Evolutionary conservation across 1,140 invertebrate genomes (phyloP).

Genomic region (Trialeurodes vaporariorum): DNA sequence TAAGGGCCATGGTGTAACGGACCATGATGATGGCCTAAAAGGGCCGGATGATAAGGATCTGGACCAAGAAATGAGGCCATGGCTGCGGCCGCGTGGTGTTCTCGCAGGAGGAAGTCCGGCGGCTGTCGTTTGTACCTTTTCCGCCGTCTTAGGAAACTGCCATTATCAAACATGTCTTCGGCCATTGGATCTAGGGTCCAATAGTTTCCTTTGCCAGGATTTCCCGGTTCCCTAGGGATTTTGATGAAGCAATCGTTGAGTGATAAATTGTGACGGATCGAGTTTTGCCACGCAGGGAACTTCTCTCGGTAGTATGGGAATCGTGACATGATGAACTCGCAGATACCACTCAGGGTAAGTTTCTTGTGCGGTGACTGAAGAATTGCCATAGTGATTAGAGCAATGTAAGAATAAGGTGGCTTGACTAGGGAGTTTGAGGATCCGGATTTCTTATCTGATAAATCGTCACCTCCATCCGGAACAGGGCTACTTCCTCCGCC

Average conservation of each 20-base stretch:
- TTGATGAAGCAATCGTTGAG: constrained; percentile 99
- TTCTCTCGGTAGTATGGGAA: constrained; percentile 95
- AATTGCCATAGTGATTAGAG: constrained; percentile 95
- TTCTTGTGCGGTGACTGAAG: constrained; percentile 95
- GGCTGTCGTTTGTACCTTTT: constrained; percentile 89
- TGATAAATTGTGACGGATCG: constrained; percentile 92
- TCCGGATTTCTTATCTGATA: constrained; percentile 13
- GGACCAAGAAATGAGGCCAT: constrained; percentile 38
- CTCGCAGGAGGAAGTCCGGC: constrained; percentile 42
- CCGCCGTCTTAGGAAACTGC: constrained; percentile 83
- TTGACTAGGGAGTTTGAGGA: constrained; percentile 44
- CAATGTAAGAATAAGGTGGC: constrained; percentile 96
- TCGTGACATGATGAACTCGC: constrained; percentile 96
- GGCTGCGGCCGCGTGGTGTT: constrained; percentile 33
- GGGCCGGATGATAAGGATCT: constrained; percentile 30
- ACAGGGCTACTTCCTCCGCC: neutral
- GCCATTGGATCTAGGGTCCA: constrained; percentile 95
- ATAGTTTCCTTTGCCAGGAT: constrained; percentile 98
- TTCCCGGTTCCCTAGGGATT: constrained; percentile 93
- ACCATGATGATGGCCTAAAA: constrained; percentile 24
- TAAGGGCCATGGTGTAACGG: constrained; percentile 28
- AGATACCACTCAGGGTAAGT: constrained; percentile 91
- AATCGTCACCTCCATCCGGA: constrained; percentile 10
- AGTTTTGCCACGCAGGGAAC: constrained; percentile 94
- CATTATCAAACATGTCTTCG: constrained; percentile 99